These are phyloP conservation scores for Holcopasites calliopsidis DNA, from an alignment of 1,140 invertebrate species.

Conservation along the genomic window DNA sequence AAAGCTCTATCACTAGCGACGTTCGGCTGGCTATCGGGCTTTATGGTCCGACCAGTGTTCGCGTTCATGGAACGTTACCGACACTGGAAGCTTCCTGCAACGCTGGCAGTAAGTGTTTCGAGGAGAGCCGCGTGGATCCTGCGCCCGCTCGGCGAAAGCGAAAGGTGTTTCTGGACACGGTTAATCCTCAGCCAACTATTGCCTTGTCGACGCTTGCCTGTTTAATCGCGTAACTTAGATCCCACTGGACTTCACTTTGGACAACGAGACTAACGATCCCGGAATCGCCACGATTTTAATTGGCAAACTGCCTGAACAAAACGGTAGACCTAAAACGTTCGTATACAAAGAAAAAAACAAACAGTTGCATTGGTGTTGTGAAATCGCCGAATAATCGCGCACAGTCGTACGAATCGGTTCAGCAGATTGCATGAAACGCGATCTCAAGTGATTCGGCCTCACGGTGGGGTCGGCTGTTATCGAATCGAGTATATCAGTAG, in stretches of 20 bases:
- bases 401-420: too few relatives aligned
- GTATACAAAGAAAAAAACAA: too few relatives aligned
- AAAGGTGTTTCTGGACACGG: neutral
- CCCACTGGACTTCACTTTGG: too few relatives aligned
- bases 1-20: slow-evolving; percentile 37
- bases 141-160: neutral
- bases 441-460: slow-evolving; percentile 45
- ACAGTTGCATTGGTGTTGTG: neutral
- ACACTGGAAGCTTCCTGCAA: slow-evolving; percentile 30
- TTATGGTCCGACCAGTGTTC: slow-evolving; percentile 41
- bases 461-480: slow-evolving; percentile 35
- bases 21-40: slow-evolving; percentile 51
- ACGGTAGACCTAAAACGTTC: too few relatives aligned
- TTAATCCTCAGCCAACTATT: neutral
- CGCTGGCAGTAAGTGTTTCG: slow-evolving; percentile 23
- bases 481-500: slow-evolving; percentile 44
- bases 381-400: neutral
- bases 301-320: too few relatives aligned
- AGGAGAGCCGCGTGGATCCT: neutral
- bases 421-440: slow-evolving; percentile 22
- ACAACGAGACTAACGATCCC: too few relatives aligned
- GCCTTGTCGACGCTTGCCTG: neutral
- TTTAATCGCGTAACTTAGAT: too few relatives aligned
- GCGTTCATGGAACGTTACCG: slow-evolving; percentile 21
- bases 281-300: too few relatives aligned